Evolutionary conservation across 2,797 vertebrate genomes (phyloP).

Genomic region (Australoheros facetus): DNA sequence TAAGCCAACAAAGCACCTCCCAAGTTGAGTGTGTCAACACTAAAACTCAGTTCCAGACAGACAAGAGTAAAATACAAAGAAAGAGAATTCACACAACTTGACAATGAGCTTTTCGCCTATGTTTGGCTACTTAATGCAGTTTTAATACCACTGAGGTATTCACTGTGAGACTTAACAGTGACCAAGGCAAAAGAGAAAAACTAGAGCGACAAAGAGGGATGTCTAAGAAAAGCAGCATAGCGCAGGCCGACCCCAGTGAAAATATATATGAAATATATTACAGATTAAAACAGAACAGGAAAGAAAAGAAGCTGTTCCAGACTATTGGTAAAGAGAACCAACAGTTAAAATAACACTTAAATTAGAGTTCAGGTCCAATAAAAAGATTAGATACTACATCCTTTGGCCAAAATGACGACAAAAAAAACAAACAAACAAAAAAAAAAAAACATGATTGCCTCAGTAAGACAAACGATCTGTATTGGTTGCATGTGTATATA

Average conservation of each 20-base stretch:
- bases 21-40: conserved; percentile 16
- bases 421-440: neutral
- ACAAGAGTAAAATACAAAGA: conserved; percentile 32
- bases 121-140: conserved; percentile 33
- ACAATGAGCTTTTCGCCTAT: conserved; percentile 28
- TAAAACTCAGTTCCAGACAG: conserved; percentile 13
- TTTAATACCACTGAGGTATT: conserved; percentile 57
- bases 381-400: conserved; percentile 64
- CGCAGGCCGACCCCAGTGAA: conserved; percentile 48
- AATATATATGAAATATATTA: conserved; percentile 73
- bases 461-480: conserved; percentile 40
- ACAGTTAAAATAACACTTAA: conserved; percentile 72
- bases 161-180: conserved; percentile 32
- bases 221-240: conserved; percentile 61
- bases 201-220: conserved; percentile 25
- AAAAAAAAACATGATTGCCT: conserved; percentile 27
- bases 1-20: conserved; percentile 8
- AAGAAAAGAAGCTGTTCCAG: conserved; percentile 43
- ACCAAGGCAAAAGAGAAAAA: conserved; percentile 44
- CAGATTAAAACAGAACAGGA: conserved; percentile 59
- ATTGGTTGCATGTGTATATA: conserved; percentile 62
- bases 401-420: conserved; percentile 68
- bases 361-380: conserved; percentile 71
- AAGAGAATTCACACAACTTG: conserved; percentile 25
- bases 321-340: conserved; percentile 47